A percentile compares a stretch with the other conserved stretches of the same genome.
These are phyloP conservation scores for Rapana venosa DNA, from an alignment of 2,888 invertebrate genomes.

Conservation along the genomic window DNA sequence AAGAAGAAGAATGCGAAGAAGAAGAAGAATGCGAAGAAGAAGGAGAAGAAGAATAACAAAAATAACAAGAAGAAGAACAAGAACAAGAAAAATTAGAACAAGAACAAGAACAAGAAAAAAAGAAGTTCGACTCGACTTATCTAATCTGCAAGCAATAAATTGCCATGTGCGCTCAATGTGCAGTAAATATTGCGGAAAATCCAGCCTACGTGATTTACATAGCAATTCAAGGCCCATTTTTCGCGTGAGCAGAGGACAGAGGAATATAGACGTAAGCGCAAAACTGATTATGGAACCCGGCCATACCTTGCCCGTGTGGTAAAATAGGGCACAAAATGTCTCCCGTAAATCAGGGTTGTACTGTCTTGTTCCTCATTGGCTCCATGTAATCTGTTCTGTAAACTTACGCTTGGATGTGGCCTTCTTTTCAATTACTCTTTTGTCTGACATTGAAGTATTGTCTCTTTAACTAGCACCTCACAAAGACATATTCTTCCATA, in stretches of 20 bases:
- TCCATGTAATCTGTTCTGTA: too few species aligned
- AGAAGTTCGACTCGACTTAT: neutral
- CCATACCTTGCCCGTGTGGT: too few species aligned
- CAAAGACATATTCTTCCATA: too few species aligned
- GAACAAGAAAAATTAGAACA: neutral
- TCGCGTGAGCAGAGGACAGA: neutral
- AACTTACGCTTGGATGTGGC: too few species aligned
- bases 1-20: too few species aligned
- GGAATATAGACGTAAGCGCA: neutral
- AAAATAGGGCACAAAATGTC: too few species aligned
- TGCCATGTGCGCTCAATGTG: neutral
- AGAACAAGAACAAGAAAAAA: neutral
- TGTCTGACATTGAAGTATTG: too few species aligned
- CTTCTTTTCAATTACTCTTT: too few species aligned
- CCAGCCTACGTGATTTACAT: constrained; percentile 18
- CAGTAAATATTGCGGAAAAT: neutral
- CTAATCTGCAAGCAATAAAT: neutral
- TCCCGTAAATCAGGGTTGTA: too few species aligned
- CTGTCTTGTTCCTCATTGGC: too few species aligned
- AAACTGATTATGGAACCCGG: neutral
- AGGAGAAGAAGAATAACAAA: neutral
- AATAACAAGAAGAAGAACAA: neutral
- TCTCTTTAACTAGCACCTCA: too few species aligned
- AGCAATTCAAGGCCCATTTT: neutral
- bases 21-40: too few species aligned